Conservation (phyloP, 2,113 vertebrate genomes). For the Psilopsiagon aymara region DNA sequence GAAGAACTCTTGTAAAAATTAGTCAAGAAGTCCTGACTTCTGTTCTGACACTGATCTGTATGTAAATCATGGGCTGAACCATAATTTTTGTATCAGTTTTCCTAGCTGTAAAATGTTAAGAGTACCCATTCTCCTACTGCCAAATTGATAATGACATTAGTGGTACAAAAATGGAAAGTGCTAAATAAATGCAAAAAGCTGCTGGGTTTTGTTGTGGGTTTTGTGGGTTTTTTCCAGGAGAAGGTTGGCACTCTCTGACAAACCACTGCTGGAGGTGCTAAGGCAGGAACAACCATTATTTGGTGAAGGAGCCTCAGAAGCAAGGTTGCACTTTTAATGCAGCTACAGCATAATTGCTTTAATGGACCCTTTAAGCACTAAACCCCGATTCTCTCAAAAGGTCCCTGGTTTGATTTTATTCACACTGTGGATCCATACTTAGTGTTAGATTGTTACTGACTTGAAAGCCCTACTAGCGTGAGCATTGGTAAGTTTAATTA, state of each 20-base stretch:
- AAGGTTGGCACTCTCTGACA: neutral
- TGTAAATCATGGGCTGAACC: neutral
- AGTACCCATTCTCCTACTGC: neutral
- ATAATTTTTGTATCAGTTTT: neutral
- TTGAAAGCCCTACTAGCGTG: neutral
- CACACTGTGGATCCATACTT: constrained; percentile 21
- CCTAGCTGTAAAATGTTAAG: neutral
- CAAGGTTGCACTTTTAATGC: neutral
- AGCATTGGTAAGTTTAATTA: neutral
- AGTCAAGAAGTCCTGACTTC: neutral
- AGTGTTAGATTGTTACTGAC: constrained; percentile 13
- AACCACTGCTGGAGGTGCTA: neutral
- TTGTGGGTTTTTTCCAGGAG: neutral
- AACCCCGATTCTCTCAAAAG: neutral
- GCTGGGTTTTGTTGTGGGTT: neutral
- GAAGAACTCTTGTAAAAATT: neutral
- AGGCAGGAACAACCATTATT: neutral
- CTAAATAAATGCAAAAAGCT: neutral
- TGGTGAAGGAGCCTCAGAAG: neutral
- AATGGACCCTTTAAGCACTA: constrained; percentile 22
- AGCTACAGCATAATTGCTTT: constrained; percentile 1
- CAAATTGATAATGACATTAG: neutral
- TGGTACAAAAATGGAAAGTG: neutral
- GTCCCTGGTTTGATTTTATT: constrained; percentile 23
- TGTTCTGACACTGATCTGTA: neutral